A percentile compares a stretch with the other conserved stretches of the same genome.
phyloP scores from a whole-genome alignment of 2,113 vertebrate species.

The Turdus rufiventris region DNA sequence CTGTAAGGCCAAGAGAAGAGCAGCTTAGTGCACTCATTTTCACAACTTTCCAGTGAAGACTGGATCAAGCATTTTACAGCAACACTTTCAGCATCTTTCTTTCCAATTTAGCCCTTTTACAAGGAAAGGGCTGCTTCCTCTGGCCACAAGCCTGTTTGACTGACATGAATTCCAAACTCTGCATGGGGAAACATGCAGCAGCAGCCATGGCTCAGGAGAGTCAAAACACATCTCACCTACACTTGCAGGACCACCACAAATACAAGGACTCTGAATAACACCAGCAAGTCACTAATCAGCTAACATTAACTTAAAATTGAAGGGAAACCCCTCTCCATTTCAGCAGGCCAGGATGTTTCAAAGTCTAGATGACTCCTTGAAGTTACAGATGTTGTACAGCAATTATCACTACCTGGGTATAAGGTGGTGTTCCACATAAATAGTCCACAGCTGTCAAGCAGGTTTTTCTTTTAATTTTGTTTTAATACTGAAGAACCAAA shows the following conservation, averaged over 20 bases:
- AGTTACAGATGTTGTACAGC: neutral
- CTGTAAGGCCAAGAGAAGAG: slow-evolving; percentile 58
- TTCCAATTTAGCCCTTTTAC: neutral
- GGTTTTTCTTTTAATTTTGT: neutral
- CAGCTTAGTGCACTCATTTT: neutral
- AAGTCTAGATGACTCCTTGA: neutral
- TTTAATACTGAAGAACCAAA: neutral
- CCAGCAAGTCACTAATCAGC: neutral
- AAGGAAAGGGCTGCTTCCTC: neutral
- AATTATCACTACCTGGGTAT: neutral
- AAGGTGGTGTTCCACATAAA: neutral
- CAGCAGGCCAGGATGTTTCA: neutral
- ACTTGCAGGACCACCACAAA: neutral
- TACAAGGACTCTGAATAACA: neutral
- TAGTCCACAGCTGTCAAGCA: neutral
- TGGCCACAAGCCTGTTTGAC: neutral
- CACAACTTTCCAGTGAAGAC: neutral
- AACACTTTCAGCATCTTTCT: neutral
- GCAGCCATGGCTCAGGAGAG: neutral
- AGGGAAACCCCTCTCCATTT: neutral
- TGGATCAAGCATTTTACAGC: neutral
- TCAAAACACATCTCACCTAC: neutral
- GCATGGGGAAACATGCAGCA: neutral
- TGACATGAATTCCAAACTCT: neutral
- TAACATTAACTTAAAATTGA: neutral